phyloP scores from a whole-genome alignment of 2,113 vertebrate species.

The Castor canadensis region DNA sequence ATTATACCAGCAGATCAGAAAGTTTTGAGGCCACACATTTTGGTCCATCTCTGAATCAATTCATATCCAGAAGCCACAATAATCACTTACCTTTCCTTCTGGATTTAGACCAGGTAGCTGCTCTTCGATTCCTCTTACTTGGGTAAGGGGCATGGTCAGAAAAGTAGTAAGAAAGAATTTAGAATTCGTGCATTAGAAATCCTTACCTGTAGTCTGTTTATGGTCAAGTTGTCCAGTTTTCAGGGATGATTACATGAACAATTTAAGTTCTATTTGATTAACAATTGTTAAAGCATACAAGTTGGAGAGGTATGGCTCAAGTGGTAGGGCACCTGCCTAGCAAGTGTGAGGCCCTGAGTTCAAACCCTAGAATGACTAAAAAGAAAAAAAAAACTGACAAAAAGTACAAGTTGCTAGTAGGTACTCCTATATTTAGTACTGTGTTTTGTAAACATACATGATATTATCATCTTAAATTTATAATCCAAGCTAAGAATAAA shows the following conservation, averaged over 20 bases:
- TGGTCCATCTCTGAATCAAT: background rate
- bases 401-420: background rate
- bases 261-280: background rate
- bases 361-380: no score
- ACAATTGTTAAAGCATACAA: constrained; percentile 1
- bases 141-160: background rate
- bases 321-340: no score
- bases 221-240: background rate
- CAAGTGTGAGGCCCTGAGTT: no score
- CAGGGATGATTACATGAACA: background rate
- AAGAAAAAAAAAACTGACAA: no score
- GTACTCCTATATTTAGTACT: background rate
- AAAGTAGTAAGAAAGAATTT: background rate
- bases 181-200: constrained; percentile 23
- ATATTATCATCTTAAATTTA: background rate
- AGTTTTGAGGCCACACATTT: background rate
- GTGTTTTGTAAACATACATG: background rate
- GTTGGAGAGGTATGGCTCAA: background rate
- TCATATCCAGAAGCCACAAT: background rate
- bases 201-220: background rate
- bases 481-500: constrained; percentile 32
- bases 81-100: background rate
- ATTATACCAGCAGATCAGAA: background rate
- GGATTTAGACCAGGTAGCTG: background rate
- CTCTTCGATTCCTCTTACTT: background rate